These are phyloP conservation scores for Odontophorus gujanensis DNA, from an alignment of 2,113 vertebrate genomes.

Conservation along the genomic window DNA sequence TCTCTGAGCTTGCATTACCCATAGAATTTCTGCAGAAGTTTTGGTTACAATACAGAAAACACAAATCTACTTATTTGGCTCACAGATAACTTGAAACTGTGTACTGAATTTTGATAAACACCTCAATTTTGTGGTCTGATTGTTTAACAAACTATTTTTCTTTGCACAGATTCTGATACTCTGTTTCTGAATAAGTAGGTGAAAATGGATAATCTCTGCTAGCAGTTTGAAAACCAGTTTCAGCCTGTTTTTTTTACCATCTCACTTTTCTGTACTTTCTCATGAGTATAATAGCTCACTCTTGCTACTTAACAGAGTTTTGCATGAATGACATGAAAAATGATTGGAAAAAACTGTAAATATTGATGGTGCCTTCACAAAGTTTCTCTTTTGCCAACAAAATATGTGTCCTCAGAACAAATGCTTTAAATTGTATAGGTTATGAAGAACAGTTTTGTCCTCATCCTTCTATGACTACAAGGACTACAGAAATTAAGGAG, in stretches of 20 bases:
- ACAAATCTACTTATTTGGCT: neutral
- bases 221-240: neutral
- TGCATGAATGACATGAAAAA: neutral
- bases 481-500: neutral
- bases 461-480: neutral
- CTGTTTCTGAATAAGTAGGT: neutral
- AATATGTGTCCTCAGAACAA: neutral
- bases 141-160: neutral
- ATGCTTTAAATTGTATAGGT: rapidly evolving
- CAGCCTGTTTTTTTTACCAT: neutral
- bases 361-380: neutral
- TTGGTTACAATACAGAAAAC: neutral
- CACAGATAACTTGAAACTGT: neutral
- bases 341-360: neutral
- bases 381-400: neutral
- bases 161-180: neutral
- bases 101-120: neutral
- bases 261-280: neutral
- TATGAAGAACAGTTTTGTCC: neutral
- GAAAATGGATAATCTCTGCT: neutral
- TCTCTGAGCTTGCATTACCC: neutral
- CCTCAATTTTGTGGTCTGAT: neutral
- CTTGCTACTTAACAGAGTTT: neutral
- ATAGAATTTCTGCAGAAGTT: neutral
- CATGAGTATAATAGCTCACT: neutral